phyloP scores from a whole-genome alignment of 2,888 invertebrate genomes.

The Chloroclystis v-ata region DNA sequence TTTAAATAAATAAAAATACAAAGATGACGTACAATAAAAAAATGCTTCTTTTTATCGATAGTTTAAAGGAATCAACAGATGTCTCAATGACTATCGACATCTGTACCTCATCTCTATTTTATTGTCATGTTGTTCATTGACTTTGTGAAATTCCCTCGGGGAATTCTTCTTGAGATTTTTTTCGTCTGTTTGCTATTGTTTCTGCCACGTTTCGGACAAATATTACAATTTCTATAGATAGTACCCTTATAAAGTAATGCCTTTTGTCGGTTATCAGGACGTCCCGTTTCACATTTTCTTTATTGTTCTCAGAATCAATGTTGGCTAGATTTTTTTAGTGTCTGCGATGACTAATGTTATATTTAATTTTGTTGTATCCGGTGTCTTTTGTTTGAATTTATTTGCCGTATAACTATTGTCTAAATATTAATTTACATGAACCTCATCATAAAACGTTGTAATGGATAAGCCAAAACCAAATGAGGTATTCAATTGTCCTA shows the following conservation, averaged over 20 bases:
- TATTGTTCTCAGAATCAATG: slow-evolving; percentile 22
- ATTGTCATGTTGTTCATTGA: slow-evolving; percentile 28
- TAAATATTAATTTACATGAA: too few relatives aligned
- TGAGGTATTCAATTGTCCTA: too few relatives aligned
- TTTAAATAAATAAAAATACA: too few relatives aligned
- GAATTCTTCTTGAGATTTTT: slow-evolving; percentile 40
- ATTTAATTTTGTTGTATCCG: not conserved
- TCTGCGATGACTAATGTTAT: not conserved
- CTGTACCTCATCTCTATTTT: slow-evolving; percentile 17
- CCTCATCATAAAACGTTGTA: too few relatives aligned
- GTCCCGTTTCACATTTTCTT: slow-evolving; percentile 30
- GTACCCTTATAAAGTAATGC: slow-evolving; percentile 37
- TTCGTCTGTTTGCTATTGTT: slow-evolving; percentile 42
- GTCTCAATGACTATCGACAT: slow-evolving; percentile 11
- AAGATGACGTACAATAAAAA: too few relatives aligned
- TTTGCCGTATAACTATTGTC: too few relatives aligned
- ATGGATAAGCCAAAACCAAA: too few relatives aligned
- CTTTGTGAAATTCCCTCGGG: slow-evolving; percentile 25
- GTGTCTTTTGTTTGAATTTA: not conserved
- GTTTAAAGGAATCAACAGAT: not conserved
- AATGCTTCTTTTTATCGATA: too few relatives aligned
- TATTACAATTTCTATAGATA: slow-evolving; percentile 47
- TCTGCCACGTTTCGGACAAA: slow-evolving; percentile 46
- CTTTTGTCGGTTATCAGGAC: slow-evolving; percentile 32
- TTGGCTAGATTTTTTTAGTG: slow-evolving; percentile 1